phyloP scores from a whole-genome alignment of 2,113 vertebrate species.

The Danionella cerebrum region DNA sequence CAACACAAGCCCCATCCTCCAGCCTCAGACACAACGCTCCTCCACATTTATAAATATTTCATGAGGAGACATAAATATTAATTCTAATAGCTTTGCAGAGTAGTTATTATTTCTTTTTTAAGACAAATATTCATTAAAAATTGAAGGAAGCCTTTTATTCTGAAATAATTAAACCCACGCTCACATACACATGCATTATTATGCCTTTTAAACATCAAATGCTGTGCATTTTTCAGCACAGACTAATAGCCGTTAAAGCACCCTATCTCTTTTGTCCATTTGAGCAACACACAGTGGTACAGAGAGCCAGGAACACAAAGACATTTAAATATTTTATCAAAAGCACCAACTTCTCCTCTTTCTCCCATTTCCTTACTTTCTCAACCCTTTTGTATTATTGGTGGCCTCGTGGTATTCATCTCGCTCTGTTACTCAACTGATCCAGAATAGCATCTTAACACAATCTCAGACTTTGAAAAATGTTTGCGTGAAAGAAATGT shows the following conservation, averaged over 20 bases:
- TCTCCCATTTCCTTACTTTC: background rate
- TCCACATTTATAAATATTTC: conserved; percentile 84
- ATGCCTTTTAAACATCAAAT: conserved; percentile 4
- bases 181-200: background rate
- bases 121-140: conserved; percentile 92
- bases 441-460: background rate
- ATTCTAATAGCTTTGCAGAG: conserved; percentile 87
- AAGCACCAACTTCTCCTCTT: conserved; percentile 27
- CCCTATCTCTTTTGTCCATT: conserved; percentile 34
- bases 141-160: conserved; percentile 67
- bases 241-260: conserved; percentile 17
- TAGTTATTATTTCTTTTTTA: conserved; percentile 81
- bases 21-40: conserved; percentile 21
- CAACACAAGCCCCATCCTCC: conserved; percentile 23
- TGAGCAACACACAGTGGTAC: conserved; percentile 24
- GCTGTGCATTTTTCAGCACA: background rate
- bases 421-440: background rate
- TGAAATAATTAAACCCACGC: conserved; percentile 28
- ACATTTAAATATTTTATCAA: conserved; percentile 43
- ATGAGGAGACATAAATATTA: conserved; percentile 88
- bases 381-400: background rate
- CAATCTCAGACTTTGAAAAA: background rate
- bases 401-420: background rate
- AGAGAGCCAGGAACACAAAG: conserved; percentile 36
- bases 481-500: conserved; percentile 13